These are phyloP conservation scores for Aquatica leii DNA, from an alignment of 2,888 invertebrate genomes.

Conservation along the genomic window DNA sequence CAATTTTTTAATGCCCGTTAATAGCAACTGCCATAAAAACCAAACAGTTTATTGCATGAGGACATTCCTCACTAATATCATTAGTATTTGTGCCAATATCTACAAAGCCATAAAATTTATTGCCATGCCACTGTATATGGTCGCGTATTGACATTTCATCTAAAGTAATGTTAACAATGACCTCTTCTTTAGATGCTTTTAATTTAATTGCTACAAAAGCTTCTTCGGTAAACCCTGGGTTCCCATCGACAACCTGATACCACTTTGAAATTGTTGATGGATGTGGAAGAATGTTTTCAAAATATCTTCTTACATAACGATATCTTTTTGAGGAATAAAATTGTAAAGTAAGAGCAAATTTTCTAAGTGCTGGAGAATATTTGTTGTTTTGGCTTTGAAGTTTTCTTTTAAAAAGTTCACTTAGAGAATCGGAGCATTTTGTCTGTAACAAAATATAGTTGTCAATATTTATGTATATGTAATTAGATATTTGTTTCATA, in stretches of 20 bases:
- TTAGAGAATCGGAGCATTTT: not conserved
- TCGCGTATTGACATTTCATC: conserved; percentile 1
- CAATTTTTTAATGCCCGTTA: not conserved
- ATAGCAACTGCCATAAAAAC: not conserved
- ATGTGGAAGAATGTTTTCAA: conserved; percentile 17
- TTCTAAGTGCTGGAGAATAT: not conserved
- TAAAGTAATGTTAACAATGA: not conserved
- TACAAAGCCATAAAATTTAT: not conserved
- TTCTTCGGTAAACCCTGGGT: conserved; percentile 21
- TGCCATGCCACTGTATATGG: no score
- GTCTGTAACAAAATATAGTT: no score
- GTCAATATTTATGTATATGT: no score
- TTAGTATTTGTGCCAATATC: not conserved
- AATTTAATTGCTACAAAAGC: conserved; percentile 5
- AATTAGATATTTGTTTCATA: no score
- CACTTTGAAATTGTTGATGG: conserved; percentile 9
- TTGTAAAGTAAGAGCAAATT: not conserved
- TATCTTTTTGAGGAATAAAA: not conserved
- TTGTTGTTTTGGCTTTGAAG: not conserved
- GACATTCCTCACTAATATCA: not conserved
- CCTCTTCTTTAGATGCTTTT: no score
- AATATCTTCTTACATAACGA: conserved; percentile 9
- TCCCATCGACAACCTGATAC: conserved; percentile 9
- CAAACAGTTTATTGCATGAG: not conserved
- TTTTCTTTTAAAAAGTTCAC: not conserved